A percentile compares a stretch with the other conserved stretches of the same genome.
These are phyloP conservation scores for Pachyuromys duprasi DNA, from an alignment of 2,797 vertebrate species.

Conservation along the genomic window DNA sequence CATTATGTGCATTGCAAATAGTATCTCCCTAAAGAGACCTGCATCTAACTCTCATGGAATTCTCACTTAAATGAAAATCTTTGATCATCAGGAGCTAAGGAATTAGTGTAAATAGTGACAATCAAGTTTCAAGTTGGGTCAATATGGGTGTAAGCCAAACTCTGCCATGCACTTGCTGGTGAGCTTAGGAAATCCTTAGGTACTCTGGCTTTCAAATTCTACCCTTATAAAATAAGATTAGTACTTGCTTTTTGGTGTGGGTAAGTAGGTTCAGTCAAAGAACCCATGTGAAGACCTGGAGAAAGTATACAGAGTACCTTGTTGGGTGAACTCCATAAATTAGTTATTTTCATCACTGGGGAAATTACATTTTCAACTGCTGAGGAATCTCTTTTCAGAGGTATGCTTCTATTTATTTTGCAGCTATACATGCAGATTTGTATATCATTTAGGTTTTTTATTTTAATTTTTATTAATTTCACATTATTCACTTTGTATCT, in stretches of 20 bases:
- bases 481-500: too few species aligned
- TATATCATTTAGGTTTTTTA: neutral
- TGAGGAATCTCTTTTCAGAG: neutral
- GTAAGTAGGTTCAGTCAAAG: neutral
- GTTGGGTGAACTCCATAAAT: neutral
- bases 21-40: neutral
- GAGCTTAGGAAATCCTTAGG: neutral
- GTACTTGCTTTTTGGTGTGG: neutral
- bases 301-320: neutral
- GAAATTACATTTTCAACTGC: constrained; percentile 5
- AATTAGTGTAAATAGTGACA: rapidly evolving
- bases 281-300: neutral
- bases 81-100: neutral
- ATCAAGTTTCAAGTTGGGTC: neutral
- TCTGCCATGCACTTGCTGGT: neutral
- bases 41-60: neutral
- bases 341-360: constrained; percentile 1
- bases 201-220: neutral
- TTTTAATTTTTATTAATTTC: too few species aligned
- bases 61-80: neutral
- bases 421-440: neutral
- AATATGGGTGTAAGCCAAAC: neutral
- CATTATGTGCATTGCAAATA: neutral
- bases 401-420: neutral
- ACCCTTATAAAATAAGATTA: neutral